Evolutionary conservation across 2,113 vertebrate species (phyloP), one percentile per base, ranked within the genome.

Genomic region (Cheilinus undulatus): DNA sequence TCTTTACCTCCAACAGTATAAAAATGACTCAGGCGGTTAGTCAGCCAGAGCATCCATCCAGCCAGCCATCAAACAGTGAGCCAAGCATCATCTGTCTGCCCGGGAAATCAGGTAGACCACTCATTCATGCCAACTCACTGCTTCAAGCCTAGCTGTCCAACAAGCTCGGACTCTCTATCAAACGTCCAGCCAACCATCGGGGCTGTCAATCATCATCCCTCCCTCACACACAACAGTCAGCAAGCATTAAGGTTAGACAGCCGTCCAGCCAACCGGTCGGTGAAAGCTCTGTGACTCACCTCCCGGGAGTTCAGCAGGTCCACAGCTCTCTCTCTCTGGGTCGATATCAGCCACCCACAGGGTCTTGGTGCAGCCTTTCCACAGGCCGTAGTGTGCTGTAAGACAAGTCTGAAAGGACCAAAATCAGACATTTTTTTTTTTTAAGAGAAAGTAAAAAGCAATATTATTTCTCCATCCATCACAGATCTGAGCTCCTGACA

Each of bases 351-450:
- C 86, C 81, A 95, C 89, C 95, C 93, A 95, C 78, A 97, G 88
- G 0, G 89, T 92, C 89, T 95, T 95, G 66, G 89, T 90, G 86
- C 96, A 97, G 76, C 93, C 82, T 76, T 96, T 97, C 96, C 96
- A 97, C 45, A 97, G 91, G 13, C 96, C 95, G 9, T 94, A 94
- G 85, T 97, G 93, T 34, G 94, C 94, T 0, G 93, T 91, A 4
- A 94, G 86, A 26, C 96, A 97, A 0, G 95, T 94, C 75, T 94
- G 80, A 13, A 61, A 34, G 14, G 34, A 66, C 0, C 3, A 36
- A 49, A 3, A 40, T 30, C 52, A 36, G 1, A 50, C 3, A 3
- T 10, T 10, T 22, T 23, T 19, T 9, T 23, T 26, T 28, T 20
- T 19, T 5, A 32, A 9, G 30, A 32, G 5, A 32, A 32, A 32